These are phyloP conservation scores for Apis dorsata DNA, from an alignment of 1,140 invertebrate genomes.

Conservation along the genomic window DNA sequence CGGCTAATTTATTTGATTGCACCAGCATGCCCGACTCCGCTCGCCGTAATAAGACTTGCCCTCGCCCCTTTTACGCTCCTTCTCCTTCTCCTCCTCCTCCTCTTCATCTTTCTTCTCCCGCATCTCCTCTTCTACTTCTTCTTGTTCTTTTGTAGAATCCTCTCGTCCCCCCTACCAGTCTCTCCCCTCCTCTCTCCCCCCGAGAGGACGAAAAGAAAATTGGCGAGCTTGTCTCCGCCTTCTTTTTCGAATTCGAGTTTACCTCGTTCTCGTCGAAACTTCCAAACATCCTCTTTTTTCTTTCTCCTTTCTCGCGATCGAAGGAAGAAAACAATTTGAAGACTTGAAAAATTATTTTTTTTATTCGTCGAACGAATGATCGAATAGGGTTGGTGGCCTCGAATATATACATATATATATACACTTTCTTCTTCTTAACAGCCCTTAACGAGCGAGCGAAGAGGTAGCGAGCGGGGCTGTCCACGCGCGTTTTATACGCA, in stretches of 20 bases:
- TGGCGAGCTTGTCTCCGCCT: neutral
- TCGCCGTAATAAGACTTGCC: conserved; percentile 67
- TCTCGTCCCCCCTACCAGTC: neutral
- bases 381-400: neutral
- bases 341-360: neutral
- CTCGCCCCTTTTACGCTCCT: conserved; percentile 25
- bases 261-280: neutral
- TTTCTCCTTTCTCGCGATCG: neutral
- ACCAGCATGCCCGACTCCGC: conserved; percentile 60
- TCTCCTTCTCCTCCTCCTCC: neutral
- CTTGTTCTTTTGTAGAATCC: neutral
- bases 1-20: conserved; percentile 74
- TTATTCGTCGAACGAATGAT: neutral
- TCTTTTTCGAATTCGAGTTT: conserved; percentile 24
- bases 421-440: conserved; percentile 50
- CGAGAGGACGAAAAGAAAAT: conserved; percentile 12
- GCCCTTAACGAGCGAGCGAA: conserved; percentile 67
- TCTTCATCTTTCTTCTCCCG: neutral
- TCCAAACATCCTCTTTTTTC: neutral
- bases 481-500: conserved; percentile 37
- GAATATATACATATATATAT: too few relatives aligned
- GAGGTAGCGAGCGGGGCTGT: conserved; percentile 42
- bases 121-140: neutral
- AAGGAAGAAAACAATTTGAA: neutral
- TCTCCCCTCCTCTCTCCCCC: neutral